phyloP scores from a whole-genome alignment of 2,113 vertebrate genomes.

The Osmerus eperlanus region DNA sequence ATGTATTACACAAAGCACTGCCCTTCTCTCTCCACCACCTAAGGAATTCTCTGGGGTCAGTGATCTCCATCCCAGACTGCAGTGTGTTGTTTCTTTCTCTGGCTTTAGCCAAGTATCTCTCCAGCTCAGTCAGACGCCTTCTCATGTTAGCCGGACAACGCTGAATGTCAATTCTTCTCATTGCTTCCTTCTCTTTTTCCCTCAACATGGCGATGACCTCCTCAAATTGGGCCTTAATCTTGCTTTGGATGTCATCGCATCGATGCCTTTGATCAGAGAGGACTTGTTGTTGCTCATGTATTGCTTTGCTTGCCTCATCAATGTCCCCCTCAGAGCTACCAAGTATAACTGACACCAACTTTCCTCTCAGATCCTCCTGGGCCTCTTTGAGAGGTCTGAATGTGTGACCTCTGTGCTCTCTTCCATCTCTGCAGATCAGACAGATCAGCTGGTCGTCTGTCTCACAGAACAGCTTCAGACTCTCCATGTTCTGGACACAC shows the following conservation, averaged over 20 bases:
- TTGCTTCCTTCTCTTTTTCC: not conserved
- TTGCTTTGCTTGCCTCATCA: no score
- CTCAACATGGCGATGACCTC: not conserved
- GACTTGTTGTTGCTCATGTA: no score
- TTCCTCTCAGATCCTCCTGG: not conserved
- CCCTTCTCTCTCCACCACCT: not conserved
- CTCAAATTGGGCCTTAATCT: not conserved
- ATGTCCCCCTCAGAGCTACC: not conserved
- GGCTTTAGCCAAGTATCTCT: not conserved
- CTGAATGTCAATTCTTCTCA: not conserved
- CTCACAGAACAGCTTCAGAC: not conserved
- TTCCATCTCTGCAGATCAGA: not conserved
- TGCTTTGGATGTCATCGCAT: not conserved
- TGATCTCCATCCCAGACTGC: not conserved
- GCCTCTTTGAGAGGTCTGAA: not conserved
- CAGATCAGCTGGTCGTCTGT: not conserved
- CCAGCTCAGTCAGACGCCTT: not conserved
- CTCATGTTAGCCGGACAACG: not conserved
- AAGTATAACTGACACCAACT: not conserved
- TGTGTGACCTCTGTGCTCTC: conserved; percentile 3
- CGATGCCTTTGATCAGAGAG: not conserved
- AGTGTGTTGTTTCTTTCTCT: not conserved
- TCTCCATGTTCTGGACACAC: not conserved
- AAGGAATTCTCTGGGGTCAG: not conserved
- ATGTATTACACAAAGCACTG: not conserved